Conservation (phyloP, 1,140 invertebrate species). For the Anoplophora glabripennis region DNA sequence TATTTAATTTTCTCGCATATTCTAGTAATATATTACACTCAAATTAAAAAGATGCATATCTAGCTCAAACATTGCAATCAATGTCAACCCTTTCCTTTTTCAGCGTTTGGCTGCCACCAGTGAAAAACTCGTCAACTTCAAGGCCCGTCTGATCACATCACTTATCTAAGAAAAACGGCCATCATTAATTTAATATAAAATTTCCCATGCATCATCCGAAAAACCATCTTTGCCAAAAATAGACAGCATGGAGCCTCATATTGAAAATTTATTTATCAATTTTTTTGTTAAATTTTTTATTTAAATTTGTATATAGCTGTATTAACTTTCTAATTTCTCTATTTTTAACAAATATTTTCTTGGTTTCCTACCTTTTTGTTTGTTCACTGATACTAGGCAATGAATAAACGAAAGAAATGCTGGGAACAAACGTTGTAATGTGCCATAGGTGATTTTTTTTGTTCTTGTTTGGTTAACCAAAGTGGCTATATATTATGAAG, state of each 20-base stretch:
- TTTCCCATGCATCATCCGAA: no score
- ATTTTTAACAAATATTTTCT: no score
- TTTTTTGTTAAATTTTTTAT: constrained; percentile 25
- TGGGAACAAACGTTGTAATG: background rate
- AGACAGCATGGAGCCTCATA: constrained; percentile 11
- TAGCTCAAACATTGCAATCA: no score
- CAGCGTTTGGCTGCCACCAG: constrained; percentile 80
- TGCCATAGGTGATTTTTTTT: background rate
- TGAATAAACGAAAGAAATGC: background rate
- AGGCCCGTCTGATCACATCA: constrained; percentile 81
- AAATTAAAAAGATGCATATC: no score
- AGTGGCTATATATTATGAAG: background rate
- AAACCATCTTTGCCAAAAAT: background rate
- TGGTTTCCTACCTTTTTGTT: background rate
- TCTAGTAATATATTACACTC: no score
- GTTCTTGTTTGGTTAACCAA: background rate
- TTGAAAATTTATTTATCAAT: constrained; percentile 33
- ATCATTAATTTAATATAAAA: constrained; percentile 5
- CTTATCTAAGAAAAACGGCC: constrained; percentile 63
- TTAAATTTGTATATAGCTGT: constrained; percentile 35
- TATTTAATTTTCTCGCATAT: no score
- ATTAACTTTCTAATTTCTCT: constrained; percentile 2
- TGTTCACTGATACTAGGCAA: background rate
- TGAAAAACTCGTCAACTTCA: constrained; percentile 86
- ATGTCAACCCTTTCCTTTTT: constrained; percentile 41